Conservation (phyloP, 2,113 vertebrate genomes). For the Eclectus roratus region DNA sequence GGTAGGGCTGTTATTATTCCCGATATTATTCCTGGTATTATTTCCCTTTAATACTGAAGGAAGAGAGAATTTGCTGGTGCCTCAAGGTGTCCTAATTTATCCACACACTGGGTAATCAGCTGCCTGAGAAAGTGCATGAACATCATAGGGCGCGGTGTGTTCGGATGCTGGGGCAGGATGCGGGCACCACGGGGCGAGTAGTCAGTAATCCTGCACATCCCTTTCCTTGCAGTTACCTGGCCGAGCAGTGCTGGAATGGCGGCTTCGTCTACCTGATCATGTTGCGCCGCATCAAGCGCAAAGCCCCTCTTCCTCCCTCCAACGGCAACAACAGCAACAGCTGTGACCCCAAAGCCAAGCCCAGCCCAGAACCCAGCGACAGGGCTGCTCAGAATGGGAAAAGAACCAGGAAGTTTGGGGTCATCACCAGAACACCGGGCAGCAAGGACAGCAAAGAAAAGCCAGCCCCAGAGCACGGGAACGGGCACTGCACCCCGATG, state of each 20-base stretch:
- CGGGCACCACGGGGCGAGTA: accelerated
- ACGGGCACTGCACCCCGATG: conserved; percentile 65
- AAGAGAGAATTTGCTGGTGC: neutral
- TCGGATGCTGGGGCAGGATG: accelerated
- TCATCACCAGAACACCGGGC: conserved; percentile 82
- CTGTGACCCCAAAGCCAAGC: conserved; percentile 67
- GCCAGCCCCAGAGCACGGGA: conserved; percentile 47
- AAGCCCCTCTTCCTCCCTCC: conserved; percentile 86
- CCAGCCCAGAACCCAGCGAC: conserved; percentile 63
- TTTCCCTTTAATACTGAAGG: neutral
- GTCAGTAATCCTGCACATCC: accelerated
- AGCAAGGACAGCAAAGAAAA: conserved; percentile 67
- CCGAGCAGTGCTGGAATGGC: conserved; percentile 97
- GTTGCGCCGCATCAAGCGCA: conserved; percentile 93
- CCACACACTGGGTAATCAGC: accelerated
- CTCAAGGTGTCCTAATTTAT: accelerated
- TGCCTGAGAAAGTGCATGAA: neutral
- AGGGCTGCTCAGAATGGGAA: conserved; percentile 77
- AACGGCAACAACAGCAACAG: conserved; percentile 74
- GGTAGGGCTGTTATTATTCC: neutral
- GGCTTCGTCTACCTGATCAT: conserved; percentile 96
- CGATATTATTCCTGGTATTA: neutral
- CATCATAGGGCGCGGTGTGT: accelerated
- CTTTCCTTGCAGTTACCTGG: conserved; percentile 86
- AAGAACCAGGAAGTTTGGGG: conserved; percentile 92